phyloP scores from a whole-genome alignment of 2,888 invertebrate genomes.

The Dione vanillae region DNA sequence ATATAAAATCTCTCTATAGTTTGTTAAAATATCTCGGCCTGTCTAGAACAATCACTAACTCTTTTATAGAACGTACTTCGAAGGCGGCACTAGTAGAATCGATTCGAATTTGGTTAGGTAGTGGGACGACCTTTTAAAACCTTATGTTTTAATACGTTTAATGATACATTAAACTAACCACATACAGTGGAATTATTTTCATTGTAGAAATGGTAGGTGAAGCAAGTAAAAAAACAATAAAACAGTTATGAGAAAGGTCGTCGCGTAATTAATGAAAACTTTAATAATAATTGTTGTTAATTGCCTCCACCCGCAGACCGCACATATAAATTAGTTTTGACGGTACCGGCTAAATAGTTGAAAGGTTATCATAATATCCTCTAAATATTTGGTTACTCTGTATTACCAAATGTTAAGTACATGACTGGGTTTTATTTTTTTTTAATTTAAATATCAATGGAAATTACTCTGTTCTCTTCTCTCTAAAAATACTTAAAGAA shows the following conservation, averaged over 20 bases:
- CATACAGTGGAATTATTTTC: no score
- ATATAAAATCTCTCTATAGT: no score
- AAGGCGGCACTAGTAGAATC: neutral
- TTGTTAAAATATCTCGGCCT: no score
- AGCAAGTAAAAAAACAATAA: conserved; percentile 4
- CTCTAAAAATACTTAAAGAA: no score
- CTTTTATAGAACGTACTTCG: no score
- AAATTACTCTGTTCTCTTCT: no score
- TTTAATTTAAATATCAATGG: no score
- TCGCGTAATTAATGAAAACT: conserved; percentile 15
- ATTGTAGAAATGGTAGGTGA: neutral
- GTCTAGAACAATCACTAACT: no score
- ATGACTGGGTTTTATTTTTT: no score
- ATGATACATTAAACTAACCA: no score
- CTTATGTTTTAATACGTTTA: no score
- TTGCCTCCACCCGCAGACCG: conserved; percentile 32
- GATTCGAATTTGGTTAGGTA: neutral
- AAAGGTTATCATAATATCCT: conserved; percentile 27
- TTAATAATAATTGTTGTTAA: conserved; percentile 35
- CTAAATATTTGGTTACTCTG: neutral
- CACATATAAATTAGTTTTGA: conserved; percentile 35
- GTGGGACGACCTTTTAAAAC: no score
- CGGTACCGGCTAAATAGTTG: conserved; percentile 24
- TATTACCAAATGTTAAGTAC: neutral
- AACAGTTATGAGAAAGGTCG: conserved; percentile 35